Evolutionary conservation across 2,888 invertebrate genomes (phyloP).

Genomic region (Lithosia quadra): DNA sequence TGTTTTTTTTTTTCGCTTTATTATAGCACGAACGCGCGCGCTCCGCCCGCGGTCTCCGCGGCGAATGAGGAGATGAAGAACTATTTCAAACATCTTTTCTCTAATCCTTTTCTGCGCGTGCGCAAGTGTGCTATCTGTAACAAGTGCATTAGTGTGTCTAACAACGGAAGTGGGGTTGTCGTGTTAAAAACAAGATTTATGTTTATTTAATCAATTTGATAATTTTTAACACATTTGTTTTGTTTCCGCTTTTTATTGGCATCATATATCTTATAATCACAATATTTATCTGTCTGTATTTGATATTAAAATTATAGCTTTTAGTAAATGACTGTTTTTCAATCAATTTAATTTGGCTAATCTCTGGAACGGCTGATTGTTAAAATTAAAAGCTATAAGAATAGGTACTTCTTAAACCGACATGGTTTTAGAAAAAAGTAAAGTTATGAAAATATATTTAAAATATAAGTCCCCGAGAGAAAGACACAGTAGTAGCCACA

Average conservation of each 20-base stretch:
- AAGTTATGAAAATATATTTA: too few species aligned
- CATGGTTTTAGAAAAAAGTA: too few species aligned
- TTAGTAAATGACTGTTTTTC: too few species aligned
- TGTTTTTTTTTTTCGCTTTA: slow-evolving; percentile 53
- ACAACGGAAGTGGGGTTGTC: slow-evolving; percentile 66
- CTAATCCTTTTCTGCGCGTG: slow-evolving; percentile 80
- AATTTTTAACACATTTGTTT: slow-evolving; percentile 39
- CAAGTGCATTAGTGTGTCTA: slow-evolving; percentile 68
- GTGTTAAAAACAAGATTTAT: slow-evolving; percentile 59
- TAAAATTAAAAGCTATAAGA: too few species aligned
- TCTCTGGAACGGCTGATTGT: too few species aligned
- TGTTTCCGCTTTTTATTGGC: neutral
- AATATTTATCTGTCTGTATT: neutral
- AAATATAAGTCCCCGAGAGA: too few species aligned
- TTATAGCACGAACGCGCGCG: slow-evolving; percentile 69
- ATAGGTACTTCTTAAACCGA: too few species aligned
- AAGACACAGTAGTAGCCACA: too few species aligned
- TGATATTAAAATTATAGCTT: neutral
- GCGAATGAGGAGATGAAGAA: slow-evolving; percentile 84
- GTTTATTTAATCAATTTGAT: slow-evolving; percentile 53
- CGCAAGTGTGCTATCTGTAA: slow-evolving; percentile 69
- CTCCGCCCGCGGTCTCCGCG: slow-evolving; percentile 74
- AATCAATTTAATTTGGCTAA: too few species aligned
- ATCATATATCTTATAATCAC: neutral
- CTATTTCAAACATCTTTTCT: slow-evolving; percentile 85